Conservation (phyloP, 2,113 vertebrate species). For the Peucedramus taeniatus region DNA sequence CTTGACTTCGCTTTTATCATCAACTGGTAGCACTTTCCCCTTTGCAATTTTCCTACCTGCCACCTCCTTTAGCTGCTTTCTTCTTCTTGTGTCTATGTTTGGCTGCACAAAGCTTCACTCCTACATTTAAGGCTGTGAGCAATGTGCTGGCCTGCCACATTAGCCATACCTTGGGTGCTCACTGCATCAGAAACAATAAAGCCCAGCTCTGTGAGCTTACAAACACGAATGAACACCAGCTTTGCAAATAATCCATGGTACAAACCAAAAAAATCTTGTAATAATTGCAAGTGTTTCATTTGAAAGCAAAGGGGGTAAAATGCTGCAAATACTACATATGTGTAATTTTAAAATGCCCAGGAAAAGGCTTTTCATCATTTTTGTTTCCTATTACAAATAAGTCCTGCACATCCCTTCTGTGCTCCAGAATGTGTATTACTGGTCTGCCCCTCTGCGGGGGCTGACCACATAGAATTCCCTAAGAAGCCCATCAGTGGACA, state of each 20-base stretch:
- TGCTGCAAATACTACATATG: background rate
- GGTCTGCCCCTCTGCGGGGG: background rate
- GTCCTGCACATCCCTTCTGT: background rate
- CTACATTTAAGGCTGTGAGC: background rate
- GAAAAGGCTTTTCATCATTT: background rate
- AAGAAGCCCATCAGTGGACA: background rate
- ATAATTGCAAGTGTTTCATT: background rate
- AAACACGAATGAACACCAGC: background rate
- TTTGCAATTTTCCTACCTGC: background rate
- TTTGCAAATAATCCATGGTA: background rate
- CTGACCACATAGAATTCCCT: background rate
- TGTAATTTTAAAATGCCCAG: background rate
- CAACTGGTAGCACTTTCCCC: background rate
- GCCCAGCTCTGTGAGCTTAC: background rate
- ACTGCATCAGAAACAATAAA: conserved; percentile 47
- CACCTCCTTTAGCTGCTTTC: background rate
- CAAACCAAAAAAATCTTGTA: background rate
- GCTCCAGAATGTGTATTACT: background rate
- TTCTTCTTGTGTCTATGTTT: background rate
- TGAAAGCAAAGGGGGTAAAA: background rate
- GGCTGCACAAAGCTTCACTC: background rate
- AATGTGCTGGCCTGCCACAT: background rate
- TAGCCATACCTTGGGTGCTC: conserved; percentile 10
- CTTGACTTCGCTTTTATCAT: background rate
- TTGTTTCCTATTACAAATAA: background rate